Base-by-base conservation (phyloP, 1,140 invertebrate genomes). In the Bombyx mori region DNA sequence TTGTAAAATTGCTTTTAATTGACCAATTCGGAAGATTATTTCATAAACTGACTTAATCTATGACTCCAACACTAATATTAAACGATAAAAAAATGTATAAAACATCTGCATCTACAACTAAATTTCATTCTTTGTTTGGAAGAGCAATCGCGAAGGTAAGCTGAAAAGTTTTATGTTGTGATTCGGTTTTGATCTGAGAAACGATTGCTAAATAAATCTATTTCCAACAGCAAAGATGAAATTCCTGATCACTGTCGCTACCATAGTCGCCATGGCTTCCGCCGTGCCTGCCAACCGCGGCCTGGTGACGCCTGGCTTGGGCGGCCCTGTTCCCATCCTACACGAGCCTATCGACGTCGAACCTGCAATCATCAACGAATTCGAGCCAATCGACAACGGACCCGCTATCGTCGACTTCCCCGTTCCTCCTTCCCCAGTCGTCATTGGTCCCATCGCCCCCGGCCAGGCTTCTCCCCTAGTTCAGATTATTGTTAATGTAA, bases 221-320 rank as follows among this genome's bases (percentile, higher is more conserved):
- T 35, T 35, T 35, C 26, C 55, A 8, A 46, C 45, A 56, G 54
- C 49, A 66, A 57, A 68, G 54, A 73, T 75, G 73, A 69, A 67
- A 65, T 69, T 69, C 60, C 51, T 75, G 22, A 45, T 68, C 22
- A 53, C 57, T 42, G 46, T 66, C 42, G 65, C 60, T 53, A 62
- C 73, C 53, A 52, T 76, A 42, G 51, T 75, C 51, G 68, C 71
- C 58, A 62, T 73, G 56, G 73, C 69, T 50, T 73, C 73, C 57
- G 62, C 63, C 18, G 61, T 8, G 3, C 70, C 67, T 12, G 63
- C 62, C 12, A 56, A 62, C 35, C 61, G 56, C 10, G 55, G 61
- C n/a, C 57, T 63, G 8, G 50, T 66, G 4, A 51, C 47, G 50
- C 60, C 61, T 42, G 53, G 49, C 12, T 10, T 55, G 42, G 61